phyloP scores from a whole-genome alignment of 2,113 vertebrate genomes.

The Clarias batrachus region DNA sequence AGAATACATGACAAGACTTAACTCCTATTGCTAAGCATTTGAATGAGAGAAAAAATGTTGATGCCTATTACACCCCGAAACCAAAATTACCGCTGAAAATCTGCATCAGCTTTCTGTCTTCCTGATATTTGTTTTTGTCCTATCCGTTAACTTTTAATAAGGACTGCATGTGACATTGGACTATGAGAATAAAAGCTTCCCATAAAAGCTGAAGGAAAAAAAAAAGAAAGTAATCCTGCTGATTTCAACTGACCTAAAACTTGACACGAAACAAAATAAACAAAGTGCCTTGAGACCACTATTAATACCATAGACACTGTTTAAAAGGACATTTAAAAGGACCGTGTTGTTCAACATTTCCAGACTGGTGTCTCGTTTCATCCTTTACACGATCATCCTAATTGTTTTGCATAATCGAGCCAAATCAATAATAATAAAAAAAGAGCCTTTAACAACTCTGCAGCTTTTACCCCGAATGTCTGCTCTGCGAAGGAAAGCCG shows the following conservation, averaged over 20 bases:
- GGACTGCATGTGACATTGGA: not conserved
- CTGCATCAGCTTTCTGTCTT: not conserved
- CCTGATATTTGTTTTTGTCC: not conserved
- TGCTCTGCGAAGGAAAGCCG: not conserved
- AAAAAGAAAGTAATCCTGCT: not conserved
- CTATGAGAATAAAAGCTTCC: not conserved
- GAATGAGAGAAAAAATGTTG: not conserved
- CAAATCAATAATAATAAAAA: not conserved
- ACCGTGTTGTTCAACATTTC: not conserved
- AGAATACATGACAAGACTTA: not conserved
- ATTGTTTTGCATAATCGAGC: slow-evolving; percentile 6
- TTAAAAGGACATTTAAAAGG: not conserved
- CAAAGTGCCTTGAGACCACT: too few relatives aligned
- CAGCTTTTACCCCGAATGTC: not conserved
- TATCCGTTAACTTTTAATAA: not conserved
- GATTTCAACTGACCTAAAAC: not conserved
- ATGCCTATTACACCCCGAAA: not conserved
- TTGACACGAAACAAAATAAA: not conserved
- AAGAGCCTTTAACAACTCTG: not conserved
- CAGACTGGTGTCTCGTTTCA: not conserved
- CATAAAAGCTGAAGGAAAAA: too few relatives aligned
- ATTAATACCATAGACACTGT: not conserved
- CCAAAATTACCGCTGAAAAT: not conserved
- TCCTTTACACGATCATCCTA: not conserved
- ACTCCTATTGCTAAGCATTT: not conserved